These are phyloP conservation scores for Zaprionus ghesquierei DNA, from an alignment of 1,140 invertebrate genomes.

Conservation along the genomic window DNA sequence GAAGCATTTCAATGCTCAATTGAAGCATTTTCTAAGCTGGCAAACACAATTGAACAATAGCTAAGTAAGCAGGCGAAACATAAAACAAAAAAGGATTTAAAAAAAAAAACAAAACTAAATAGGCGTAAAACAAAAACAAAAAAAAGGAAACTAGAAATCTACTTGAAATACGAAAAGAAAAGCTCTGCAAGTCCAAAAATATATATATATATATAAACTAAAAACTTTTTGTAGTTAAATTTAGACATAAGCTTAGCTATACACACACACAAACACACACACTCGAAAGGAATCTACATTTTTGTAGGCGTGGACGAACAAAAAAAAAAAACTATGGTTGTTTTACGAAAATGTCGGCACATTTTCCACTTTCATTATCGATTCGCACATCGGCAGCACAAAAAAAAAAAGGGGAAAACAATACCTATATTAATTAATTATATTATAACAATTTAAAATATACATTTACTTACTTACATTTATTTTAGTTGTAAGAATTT, in stretches of 20 bases:
- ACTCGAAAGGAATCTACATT: conserved; percentile 6
- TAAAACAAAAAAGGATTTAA: background rate
- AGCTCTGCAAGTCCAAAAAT: conserved; percentile 72
- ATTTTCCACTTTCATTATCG: conserved; percentile 40
- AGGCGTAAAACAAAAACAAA: conserved; percentile 12
- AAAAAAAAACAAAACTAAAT: conserved; percentile 4
- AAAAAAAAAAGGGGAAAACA: too few species aligned
- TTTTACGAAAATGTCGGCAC: conserved; percentile 42
- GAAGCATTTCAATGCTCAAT: conserved; percentile 37
- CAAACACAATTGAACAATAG: conserved; percentile 41
- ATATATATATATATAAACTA: conserved; percentile 67
- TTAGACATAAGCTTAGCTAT: conserved; percentile 63
- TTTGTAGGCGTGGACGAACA: conserved; percentile 39
- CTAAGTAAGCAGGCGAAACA: conserved; percentile 23
- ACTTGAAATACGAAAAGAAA: background rate
- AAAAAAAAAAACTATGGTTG: conserved; percentile 39
- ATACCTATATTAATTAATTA: conserved; percentile 19
- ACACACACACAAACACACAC: conserved; percentile 40
- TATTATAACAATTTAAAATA: too few species aligned
- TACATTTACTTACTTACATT: conserved; percentile 1
- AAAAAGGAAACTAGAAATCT: conserved; percentile 5
- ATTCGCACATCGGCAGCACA: conserved; percentile 43
- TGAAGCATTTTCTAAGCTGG: conserved; percentile 43
- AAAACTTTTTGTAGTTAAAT: conserved; percentile 74
- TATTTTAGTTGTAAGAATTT: conserved; percentile 46